Evolutionary conservation across 2,888 invertebrate species (phyloP), one percentile per base, ranked within the genome.

Genomic region (Cephus sareptanus): DNA sequence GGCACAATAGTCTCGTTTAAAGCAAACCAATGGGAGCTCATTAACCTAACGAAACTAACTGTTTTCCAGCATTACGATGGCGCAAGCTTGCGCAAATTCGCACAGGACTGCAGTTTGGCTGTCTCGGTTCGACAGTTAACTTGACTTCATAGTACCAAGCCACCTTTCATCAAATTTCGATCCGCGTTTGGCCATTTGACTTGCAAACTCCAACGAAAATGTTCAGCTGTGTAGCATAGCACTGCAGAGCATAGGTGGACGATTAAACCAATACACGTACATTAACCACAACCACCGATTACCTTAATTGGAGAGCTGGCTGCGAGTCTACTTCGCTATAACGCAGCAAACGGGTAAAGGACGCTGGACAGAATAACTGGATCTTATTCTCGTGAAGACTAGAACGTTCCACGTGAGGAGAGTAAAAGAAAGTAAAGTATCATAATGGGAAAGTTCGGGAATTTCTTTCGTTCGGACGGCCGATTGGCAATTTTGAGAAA

Each of bases 111-210:
- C 23, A 56, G 9, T 56, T 23, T 1, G 56, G 56, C 2, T 9
- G 23, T 15, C 40, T 15, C 40, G 40, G 6, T 9, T 76, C 74
- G 77, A 76, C 76, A 80, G 78, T 80, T 78, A 80, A 68, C 76
- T 73, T 73, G 73, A 56, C 23, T 23, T 56, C 56, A 9, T 2
- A 56, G 56, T 56, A 56, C 56, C 56, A 23, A 9, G 56, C 9
- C 23, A 23, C 56, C 23, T 56, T 56, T 56, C 56, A 56, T 23
- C 56, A 56, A 56, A 56, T 56, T 56, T 56, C 56, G 3, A 69
- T 33, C 35, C 35, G 37, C 40, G 31, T 79, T 77, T 56, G 74
- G 74, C 70, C 75, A 80, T 79, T 80, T 80, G 77, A 79, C 80
- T 80, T 80, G 77, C 80, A 77, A 77, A 80, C 76, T 78, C 31